These are phyloP conservation scores for Brachionus koreanus DNA, from an alignment of 1,140 invertebrate genomes.

Conservation along the genomic window DNA sequence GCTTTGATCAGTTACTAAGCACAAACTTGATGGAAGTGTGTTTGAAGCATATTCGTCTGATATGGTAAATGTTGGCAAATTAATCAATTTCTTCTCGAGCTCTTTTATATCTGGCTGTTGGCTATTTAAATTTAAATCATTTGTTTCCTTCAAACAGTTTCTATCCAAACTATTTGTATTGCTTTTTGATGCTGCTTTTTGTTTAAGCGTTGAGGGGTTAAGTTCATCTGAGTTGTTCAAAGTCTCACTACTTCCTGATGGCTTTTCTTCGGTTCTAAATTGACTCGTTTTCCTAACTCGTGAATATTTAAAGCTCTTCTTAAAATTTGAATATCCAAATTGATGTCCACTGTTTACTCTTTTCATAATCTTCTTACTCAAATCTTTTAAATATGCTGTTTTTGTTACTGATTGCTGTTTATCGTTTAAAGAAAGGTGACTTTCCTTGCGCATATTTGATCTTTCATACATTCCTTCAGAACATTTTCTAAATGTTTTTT, in stretches of 20 bases:
- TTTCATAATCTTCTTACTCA: background rate
- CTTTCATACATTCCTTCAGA: slow-evolving; percentile 5
- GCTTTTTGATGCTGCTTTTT: background rate
- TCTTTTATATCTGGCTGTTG: slow-evolving; percentile 50
- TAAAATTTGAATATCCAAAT: slow-evolving; percentile 18
- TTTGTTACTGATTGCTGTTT: slow-evolving; percentile 10
- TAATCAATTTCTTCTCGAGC: slow-evolving; percentile 56
- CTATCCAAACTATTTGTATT: slow-evolving; percentile 18
- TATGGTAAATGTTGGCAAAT: slow-evolving; percentile 57
- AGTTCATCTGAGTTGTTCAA: background rate
- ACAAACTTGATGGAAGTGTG: background rate
- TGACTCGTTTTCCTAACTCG: background rate
- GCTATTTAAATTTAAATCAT: background rate
- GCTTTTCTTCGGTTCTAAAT: background rate
- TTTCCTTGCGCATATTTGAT: background rate
- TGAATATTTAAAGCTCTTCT: slow-evolving; percentile 29
- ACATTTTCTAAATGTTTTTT: background rate
- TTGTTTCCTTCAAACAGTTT: background rate
- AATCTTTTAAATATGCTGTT: slow-evolving; percentile 20
- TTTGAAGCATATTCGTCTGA: slow-evolving; percentile 34
- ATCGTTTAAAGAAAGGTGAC: background rate
- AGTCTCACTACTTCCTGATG: background rate
- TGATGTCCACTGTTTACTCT: slow-evolving; percentile 1
- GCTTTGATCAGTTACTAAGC: background rate
- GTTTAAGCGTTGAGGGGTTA: background rate